Base-by-base conservation (phyloP, 2,797 vertebrate species). In the Gadopsis bispinosus region DNA sequence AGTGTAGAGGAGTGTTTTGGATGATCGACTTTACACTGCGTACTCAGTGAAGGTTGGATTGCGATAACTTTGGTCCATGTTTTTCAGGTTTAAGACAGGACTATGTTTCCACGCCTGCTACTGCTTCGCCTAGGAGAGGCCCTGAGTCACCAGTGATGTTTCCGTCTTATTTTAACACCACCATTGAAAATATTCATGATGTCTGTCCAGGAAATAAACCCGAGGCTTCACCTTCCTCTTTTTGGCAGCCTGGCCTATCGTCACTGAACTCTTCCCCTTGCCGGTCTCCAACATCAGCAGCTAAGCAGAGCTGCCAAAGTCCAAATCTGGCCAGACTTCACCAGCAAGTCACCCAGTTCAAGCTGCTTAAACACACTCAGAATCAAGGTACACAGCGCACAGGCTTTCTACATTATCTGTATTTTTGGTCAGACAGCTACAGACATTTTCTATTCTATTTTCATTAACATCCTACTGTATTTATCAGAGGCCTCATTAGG, bases 321-420 rank as follows among this genome's bases (percentile, higher is more conserved):
- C 94, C 95, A 48, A 92, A 93, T 0, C 91, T 94, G 79, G 87
- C 93, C 0, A 80, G 92, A 80, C 92, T 95, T 60, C 89, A 94
- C 0, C 83, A 95, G 73, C 95, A 95, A 43, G 91, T 94, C 29
- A 87, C 93, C 0, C 89, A 94, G 79, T 95, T 93, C 48, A 96
- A 96, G 67, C 87, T 95, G 69, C 92, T 96, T 35, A 96, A 95
- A 84, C 95, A 92, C 0, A 81, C 93, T 0, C 94, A 83, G 85
- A 95, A 88, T 17, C 93, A 94, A 94, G 96, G 96, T 96, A 75
- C 33, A 51, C 37, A 59, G 19, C 70, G 20, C 7, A 22, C 4
- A 2, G 26, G 10, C 33, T 43, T 37, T 47, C 26, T 54, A 35
- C 48, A 8, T 62, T 2, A 53, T 37, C n/a, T 48, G 29, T 17